A percentile compares a stretch with the other conserved stretches of the same genome.
phyloP scores from a whole-genome alignment of 1,140 invertebrate species.

The Drosophila insularis region DNA sequence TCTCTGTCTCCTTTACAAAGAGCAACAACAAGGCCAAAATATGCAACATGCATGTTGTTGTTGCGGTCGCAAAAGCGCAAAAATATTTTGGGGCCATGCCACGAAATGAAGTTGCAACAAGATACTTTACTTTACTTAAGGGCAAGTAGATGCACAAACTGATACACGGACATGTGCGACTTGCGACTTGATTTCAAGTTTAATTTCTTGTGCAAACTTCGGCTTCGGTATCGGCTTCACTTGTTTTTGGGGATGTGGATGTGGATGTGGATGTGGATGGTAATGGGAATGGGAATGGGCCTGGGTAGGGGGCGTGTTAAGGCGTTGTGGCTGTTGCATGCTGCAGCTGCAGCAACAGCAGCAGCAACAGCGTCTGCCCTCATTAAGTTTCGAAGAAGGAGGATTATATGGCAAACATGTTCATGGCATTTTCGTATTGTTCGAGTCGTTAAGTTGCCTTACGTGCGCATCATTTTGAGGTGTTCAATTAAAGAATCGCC shows the following conservation, averaged over 20 bases:
- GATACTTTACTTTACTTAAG: constrained; percentile 81
- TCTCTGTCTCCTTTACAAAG: background rate
- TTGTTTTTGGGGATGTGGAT: constrained; percentile 31
- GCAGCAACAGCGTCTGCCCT: constrained; percentile 49
- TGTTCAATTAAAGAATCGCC: constrained; percentile 71
- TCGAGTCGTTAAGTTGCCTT: constrained; percentile 74
- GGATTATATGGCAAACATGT: constrained; percentile 39
- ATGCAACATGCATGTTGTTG: constrained; percentile 72
- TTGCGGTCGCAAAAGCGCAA: constrained; percentile 64
- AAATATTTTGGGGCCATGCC: constrained; percentile 77
- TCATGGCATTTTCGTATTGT: constrained; percentile 54
- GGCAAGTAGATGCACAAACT: constrained; percentile 77
- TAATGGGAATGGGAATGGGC: constrained; percentile 8
- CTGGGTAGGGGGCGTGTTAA: constrained; percentile 64
- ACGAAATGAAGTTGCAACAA: constrained; percentile 80
- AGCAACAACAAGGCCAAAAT: constrained; percentile 69
- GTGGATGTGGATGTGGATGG: no score
- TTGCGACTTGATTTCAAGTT: constrained; percentile 63
- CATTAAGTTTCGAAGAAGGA: constrained; percentile 53
- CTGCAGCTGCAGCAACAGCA: constrained; percentile 24
- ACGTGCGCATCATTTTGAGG: constrained; percentile 79
- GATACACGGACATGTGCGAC: constrained; percentile 66
- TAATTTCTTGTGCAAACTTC: constrained; percentile 81
- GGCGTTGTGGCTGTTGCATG: constrained; percentile 49
- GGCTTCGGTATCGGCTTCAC: constrained; percentile 33